Evolutionary conservation across 2,113 vertebrate species (phyloP).

Genomic region (Menidia beryllina): DNA sequence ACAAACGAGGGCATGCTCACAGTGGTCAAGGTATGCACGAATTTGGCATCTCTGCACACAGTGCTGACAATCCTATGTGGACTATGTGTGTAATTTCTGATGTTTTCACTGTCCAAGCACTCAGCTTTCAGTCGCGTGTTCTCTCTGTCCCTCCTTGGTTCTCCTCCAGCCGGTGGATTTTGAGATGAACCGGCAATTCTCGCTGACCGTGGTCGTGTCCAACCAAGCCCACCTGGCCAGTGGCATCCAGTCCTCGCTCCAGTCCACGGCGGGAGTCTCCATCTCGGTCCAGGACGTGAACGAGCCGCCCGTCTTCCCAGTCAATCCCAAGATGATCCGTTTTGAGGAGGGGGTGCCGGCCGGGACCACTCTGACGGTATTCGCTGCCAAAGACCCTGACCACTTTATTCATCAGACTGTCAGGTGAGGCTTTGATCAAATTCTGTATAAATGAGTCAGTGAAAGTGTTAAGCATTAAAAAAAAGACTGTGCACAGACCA

Average conservation of each 20-base stretch:
- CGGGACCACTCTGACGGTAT: slow-evolving; percentile 89
- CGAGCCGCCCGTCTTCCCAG: slow-evolving; percentile 92
- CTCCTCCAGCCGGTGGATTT: slow-evolving; percentile 91
- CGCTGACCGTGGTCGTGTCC: slow-evolving; percentile 96
- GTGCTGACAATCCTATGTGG: too few relatives aligned
- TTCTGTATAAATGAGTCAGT: too few relatives aligned
- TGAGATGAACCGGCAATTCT: slow-evolving; percentile 95
- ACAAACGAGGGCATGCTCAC: slow-evolving; percentile 98
- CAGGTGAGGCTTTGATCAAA: slow-evolving; percentile 78
- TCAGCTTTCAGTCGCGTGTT: slow-evolving; percentile 27
- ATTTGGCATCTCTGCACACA: background rate
- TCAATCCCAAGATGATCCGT: slow-evolving; percentile 92
- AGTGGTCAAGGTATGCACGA: slow-evolving; percentile 88
- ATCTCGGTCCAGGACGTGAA: slow-evolving; percentile 94
- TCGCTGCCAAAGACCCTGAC: slow-evolving; percentile 85
- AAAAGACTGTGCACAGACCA: background rate
- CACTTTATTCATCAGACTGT: slow-evolving; percentile 92
- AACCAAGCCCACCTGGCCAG: slow-evolving; percentile 96
- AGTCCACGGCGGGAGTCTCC: slow-evolving; percentile 95
- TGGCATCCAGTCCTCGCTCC: slow-evolving; percentile 95
- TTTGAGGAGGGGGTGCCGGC: slow-evolving; percentile 93
- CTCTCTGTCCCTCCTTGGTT: background rate
- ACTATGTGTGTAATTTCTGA: too few relatives aligned
- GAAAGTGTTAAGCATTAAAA: background rate
- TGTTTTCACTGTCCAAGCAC: background rate